phyloP scores from a whole-genome alignment of 1,140 invertebrate genomes.

The Heliconius eleuchia region DNA sequence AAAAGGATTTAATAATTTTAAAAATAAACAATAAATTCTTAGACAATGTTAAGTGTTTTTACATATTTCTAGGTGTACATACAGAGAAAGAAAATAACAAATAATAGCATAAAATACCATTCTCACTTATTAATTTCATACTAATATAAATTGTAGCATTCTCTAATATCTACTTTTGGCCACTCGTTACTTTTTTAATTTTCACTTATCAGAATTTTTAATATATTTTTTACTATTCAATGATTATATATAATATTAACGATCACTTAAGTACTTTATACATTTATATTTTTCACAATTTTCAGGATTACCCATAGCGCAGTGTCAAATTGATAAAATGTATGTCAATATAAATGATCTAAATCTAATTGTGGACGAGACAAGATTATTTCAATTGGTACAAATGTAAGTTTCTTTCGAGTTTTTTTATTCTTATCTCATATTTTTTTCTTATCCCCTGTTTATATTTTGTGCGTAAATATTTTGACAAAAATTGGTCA shows the following conservation, averaged over 20 bases:
- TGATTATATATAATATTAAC: neutral
- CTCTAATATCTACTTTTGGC: too few relatives aligned
- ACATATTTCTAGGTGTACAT: too few relatives aligned
- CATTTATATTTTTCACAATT: constrained; percentile 22
- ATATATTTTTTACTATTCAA: neutral
- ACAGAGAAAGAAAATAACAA: too few relatives aligned
- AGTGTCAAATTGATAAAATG: constrained; percentile 61
- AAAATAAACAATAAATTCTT: too few relatives aligned
- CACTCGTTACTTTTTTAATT: neutral
- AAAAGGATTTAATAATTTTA: neutral
- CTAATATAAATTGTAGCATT: too few relatives aligned
- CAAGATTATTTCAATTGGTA: constrained; percentile 61
- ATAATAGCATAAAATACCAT: too few relatives aligned
- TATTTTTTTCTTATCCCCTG: neutral
- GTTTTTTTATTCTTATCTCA: constrained; percentile 9
- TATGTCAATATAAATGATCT: constrained; percentile 62
- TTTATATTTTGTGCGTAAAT: neutral
- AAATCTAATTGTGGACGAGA: constrained; percentile 67
- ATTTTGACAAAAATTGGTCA: too few relatives aligned
- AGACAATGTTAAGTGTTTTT: too few relatives aligned
- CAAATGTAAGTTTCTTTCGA: constrained; percentile 63
- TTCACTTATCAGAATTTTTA: too few relatives aligned
- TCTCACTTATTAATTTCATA: too few relatives aligned
- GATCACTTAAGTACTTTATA: neutral
- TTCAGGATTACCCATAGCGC: constrained; percentile 64